Conservation (phyloP, 1,140 invertebrate genomes). For the Ooceraea biroi region DNA sequence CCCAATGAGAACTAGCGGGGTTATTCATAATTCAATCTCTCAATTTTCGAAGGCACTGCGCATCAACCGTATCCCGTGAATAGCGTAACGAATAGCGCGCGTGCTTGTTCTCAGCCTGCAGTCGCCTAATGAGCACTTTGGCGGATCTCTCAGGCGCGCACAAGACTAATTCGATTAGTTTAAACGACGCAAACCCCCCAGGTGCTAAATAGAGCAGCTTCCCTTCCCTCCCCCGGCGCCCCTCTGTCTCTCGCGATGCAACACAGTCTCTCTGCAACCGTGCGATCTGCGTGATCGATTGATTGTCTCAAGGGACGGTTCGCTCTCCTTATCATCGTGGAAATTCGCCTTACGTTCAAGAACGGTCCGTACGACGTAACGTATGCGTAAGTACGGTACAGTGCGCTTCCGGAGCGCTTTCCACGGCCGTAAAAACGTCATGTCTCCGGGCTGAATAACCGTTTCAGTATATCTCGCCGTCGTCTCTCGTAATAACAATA, state of each 20-base stretch:
- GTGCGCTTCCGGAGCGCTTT: slow-evolving; percentile 2
- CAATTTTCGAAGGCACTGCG: slow-evolving; percentile 34
- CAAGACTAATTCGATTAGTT: slow-evolving; percentile 49
- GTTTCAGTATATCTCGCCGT: slow-evolving; percentile 2
- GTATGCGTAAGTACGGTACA: slow-evolving; percentile 26
- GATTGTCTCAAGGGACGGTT: neutral
- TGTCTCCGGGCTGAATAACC: slow-evolving; percentile 54
- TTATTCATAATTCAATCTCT: slow-evolving; percentile 51
- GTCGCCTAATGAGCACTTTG: slow-evolving; percentile 47
- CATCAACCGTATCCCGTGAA: slow-evolving; percentile 4
- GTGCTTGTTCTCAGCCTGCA: slow-evolving; percentile 42
- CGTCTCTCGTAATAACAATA: slow-evolving; percentile 63
- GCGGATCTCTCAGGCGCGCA: slow-evolving; percentile 36
- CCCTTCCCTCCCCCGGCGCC: too few relatives aligned
- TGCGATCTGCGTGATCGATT: neutral
- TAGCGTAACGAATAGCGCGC: slow-evolving; percentile 45
- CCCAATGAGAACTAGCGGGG: slow-evolving; percentile 33
- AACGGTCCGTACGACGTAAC: slow-evolving; percentile 3
- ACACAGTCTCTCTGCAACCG: neutral
- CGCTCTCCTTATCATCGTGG: neutral
- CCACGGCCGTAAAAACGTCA: slow-evolving; percentile 67
- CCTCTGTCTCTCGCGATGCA: neutral
- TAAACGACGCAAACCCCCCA: slow-evolving; percentile 48
- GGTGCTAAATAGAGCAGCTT: slow-evolving; percentile 53
- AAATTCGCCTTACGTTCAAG: slow-evolving; percentile 2